Conservation (phyloP, 1,140 invertebrate genomes). For the Dolichoris vasculosae region DNA sequence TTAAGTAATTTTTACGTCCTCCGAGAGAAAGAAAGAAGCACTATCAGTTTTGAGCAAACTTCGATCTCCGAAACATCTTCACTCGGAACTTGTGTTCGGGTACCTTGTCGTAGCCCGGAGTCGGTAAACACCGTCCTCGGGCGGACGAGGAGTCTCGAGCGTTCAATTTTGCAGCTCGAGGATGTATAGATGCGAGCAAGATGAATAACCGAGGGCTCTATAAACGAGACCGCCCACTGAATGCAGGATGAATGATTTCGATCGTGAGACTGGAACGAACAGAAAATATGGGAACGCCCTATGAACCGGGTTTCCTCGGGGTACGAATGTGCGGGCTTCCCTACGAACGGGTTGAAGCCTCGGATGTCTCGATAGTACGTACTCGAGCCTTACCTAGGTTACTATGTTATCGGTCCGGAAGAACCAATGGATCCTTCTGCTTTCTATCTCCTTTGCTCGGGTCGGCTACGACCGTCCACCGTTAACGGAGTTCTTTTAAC, state of each 20-base stretch:
- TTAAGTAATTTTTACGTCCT: background rate
- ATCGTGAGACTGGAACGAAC: background rate
- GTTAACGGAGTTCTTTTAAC: too few relatives aligned
- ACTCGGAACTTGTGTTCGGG: background rate
- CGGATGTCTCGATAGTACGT: background rate
- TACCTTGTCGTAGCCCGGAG: background rate
- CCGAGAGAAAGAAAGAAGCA: too few relatives aligned
- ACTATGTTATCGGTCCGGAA: background rate
- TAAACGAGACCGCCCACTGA: constrained; percentile 2
- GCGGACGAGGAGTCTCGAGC: background rate
- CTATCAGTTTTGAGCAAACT: background rate
- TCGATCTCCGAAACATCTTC: background rate
- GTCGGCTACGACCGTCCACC: background rate
- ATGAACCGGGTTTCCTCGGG: background rate
- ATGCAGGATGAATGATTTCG: constrained; percentile 5
- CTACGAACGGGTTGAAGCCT: background rate
- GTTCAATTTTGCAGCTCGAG: background rate
- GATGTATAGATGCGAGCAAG: background rate
- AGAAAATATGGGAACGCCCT: constrained; percentile 6
- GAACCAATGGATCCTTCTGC: background rate
- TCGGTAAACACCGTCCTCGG: background rate
- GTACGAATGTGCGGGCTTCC: background rate
- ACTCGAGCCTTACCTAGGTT: background rate
- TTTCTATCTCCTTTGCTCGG: too few relatives aligned
- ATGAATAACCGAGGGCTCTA: constrained; percentile 1